Evolutionary conservation across 2,888 invertebrate genomes (phyloP), one percentile per base, ranked within the genome.

Genomic region (Anodontia alba): DNA sequence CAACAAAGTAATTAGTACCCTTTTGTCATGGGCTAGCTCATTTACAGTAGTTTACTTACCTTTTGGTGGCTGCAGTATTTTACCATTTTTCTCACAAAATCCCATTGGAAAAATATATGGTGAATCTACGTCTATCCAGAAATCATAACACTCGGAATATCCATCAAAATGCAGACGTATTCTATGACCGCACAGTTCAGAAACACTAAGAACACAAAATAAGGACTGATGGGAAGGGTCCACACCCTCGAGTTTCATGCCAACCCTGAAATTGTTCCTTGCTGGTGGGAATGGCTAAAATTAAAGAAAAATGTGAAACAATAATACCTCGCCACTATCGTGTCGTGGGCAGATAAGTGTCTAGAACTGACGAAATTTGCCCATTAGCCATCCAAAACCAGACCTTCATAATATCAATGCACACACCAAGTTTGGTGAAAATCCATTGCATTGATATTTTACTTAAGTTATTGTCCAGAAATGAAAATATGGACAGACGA

Each of bases 111-210:
- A 99, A 78, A 99, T 97, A 93, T 98, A 97, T 92, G 96, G 96
- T n/a, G 97, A 97, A 94, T 98, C 98, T 0, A 97, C 97, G 94
- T 98, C 98, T 49, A 97, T 96, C 98, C 99, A 99, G 94, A 97
- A 99, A 94, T 99, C 98, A 92, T 97, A 97, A 93, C 96, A 96
- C 78, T 97, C 97, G 0, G 97, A 96, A 94, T 97, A 99, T 20
- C 98, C 98, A 95, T 99, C 98, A 94, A 99, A 99, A 94, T 97
- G 97, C 72, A 99, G 95, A 85, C 98, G 96, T 91, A 99, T 95
- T 71, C 99, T 96, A 94, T 97, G 97, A 0, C 98, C 98, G 92
- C 96, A 96, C 83, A 97, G 96, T 77, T 94, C 94, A 0, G 96
- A 96, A 36, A 99, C 97, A 0, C 97, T 97, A 74, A 98, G 96